Evolutionary conservation across 2,888 invertebrate genomes (phyloP).

Genomic region (Eupithecia subumbrata): DNA sequence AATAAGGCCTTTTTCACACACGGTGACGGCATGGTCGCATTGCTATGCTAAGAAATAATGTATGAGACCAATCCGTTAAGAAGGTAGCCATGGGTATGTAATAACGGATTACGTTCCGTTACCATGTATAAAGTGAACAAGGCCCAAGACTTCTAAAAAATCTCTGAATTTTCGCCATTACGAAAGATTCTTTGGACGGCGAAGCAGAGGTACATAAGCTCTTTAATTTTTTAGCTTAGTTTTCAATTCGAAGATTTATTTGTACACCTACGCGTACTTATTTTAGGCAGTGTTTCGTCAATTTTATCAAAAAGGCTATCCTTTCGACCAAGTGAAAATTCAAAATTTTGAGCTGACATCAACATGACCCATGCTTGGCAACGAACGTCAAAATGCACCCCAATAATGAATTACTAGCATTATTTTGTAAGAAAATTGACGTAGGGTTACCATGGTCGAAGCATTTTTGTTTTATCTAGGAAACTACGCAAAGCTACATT

Average conservation of each 20-base stretch:
- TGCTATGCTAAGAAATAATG: not conserved
- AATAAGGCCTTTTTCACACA: not conserved
- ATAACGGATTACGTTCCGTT: not conserved
- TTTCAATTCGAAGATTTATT: conserved; percentile 22
- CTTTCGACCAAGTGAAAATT: conserved; percentile 16
- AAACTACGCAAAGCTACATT: conserved; percentile 22
- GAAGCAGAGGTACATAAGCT: conserved; percentile 54
- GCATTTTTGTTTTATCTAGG: conserved; percentile 9
- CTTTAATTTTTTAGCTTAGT: conserved; percentile 33
- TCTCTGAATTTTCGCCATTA: conserved; percentile 5
- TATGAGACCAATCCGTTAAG: not conserved
- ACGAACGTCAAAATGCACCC: not conserved
- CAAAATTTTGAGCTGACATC: not conserved
- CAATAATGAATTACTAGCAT: not conserved
- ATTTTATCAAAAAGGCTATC: conserved; percentile 14
- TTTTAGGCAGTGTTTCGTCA: conserved; percentile 40
- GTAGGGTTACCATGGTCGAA: conserved; percentile 16
- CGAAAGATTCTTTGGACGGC: conserved; percentile 56
- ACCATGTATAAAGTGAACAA: not conserved
- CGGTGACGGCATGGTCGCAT: not conserved
- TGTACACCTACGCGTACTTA: conserved; percentile 34
- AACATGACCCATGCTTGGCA: not conserved
- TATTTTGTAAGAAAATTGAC: not conserved
- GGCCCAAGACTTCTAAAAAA: not conserved
- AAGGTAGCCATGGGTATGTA: not conserved